Evolutionary conservation across 30 jellyfish, hydroid and myxozoan genomes (phyloP), one percentile per base, ranked within the genome.

Genomic region (Sanderia malayensis): DNA sequence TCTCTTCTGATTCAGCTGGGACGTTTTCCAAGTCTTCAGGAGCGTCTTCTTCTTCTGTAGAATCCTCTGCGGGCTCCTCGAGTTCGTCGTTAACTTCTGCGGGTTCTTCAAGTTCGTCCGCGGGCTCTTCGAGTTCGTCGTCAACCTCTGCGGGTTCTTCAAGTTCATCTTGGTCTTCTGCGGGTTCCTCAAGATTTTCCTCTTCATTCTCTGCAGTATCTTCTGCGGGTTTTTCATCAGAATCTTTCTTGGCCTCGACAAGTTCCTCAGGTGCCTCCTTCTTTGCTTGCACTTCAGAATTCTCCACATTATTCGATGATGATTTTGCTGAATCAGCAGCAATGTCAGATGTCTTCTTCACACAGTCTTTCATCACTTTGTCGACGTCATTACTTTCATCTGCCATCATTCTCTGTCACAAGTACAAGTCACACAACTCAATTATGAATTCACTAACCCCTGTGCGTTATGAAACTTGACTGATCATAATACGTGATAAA

Each of bases 61-160:
- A 53, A 0, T 27, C 52, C 52, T 37, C 52, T 37, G 52, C 52
- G 52, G 52, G 52, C 13, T 37, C 52, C 52, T 37, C 52, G 52
- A 37, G 52, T 37, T 37, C 52, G 52, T 37, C 52, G 13, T 37
- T 37, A 6, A 4, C 52, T 4, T 37, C 52, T 37, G 52, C 52
- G 52, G 52, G 52, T 37, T 37, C 52, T 13, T 37, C 52, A 13
- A 4, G 6, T 37, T 37, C 52, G 13, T 13, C 64, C 18, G 64
- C 64, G 64, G 23, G 27, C 18, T 49, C 64, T 49, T 49, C 23
- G 64, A 18, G 27, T 49, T 49, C 64, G 64, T 15, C 64, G 64
- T 49, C 24, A 4, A 2, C 64, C 8, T 9, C 23, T 49, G 18
- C 64, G 23, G 64, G 7, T 2, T 49, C 19, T 10, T 60, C 45